Conservation (phyloP, 2,888 invertebrate genomes). For the Oscheius sp. region DNA sequence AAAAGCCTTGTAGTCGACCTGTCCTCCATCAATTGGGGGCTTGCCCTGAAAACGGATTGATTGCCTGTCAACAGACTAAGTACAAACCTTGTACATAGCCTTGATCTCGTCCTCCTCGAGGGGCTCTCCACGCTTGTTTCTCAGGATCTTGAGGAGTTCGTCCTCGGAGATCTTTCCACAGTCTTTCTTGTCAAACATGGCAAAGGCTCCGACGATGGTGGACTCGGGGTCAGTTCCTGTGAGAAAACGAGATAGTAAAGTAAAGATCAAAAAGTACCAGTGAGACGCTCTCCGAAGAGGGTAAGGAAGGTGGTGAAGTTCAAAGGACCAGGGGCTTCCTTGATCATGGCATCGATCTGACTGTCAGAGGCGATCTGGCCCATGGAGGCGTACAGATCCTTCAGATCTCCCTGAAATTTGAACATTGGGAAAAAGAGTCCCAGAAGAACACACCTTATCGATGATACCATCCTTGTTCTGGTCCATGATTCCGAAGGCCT, state of each 20-base stretch:
- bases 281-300: constrained; percentile 73
- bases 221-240: constrained; percentile 77
- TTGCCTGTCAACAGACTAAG: not conserved
- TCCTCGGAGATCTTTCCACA: constrained; percentile 76
- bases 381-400: constrained; percentile 77
- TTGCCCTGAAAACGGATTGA: constrained; percentile 53
- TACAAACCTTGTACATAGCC: constrained; percentile 60
- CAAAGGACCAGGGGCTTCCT: constrained; percentile 73
- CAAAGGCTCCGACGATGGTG: constrained; percentile 76
- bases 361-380: constrained; percentile 73
- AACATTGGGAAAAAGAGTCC: not conserved
- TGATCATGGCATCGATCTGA: constrained; percentile 73
- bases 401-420: constrained; percentile 74
- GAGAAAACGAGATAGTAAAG: not conserved
- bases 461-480: constrained; percentile 75
- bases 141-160: constrained; percentile 73
- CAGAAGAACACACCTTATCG: constrained; percentile 50
- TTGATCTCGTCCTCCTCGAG: constrained; percentile 72
- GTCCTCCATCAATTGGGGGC: constrained; percentile 76
- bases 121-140: constrained; percentile 73
- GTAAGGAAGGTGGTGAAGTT: constrained; percentile 74
- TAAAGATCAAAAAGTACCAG: constrained; percentile 62
- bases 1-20: constrained; percentile 76
- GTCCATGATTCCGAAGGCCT: constrained; percentile 78
- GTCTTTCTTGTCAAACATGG: constrained; percentile 77